phyloP scores from a whole-genome alignment of 2,888 invertebrate genomes.

The Synanthedon formicaeformis region DNA sequence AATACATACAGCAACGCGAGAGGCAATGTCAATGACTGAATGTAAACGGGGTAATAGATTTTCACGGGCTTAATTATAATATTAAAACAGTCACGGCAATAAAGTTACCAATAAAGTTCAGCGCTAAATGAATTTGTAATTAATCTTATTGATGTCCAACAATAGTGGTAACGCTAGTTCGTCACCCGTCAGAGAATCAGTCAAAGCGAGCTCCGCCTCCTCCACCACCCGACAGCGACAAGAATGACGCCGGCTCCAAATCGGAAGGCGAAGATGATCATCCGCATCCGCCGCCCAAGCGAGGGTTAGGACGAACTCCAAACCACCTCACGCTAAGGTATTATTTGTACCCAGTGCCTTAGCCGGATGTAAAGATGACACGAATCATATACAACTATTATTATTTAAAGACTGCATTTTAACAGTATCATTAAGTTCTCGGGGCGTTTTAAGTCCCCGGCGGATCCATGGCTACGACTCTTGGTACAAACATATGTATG shows the following conservation, averaged over 20 bases:
- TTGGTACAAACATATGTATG: conserved; percentile 47
- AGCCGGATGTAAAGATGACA: not conserved
- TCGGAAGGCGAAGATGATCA: conserved; percentile 90
- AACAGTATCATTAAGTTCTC: no score
- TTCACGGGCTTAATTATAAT: no score
- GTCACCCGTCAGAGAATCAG: no score
- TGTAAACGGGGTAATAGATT: no score
- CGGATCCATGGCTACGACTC: not conserved
- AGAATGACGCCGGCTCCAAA: conserved; percentile 79
- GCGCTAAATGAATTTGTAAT: not conserved
- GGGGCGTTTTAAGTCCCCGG: no score
- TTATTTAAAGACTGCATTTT: not conserved
- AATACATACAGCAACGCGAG: no score
- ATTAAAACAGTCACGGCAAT: no score
- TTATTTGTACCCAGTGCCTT: not conserved
- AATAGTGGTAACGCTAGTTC: no score
- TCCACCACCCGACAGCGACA: conserved; percentile 56
- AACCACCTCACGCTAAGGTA: conserved; percentile 91
- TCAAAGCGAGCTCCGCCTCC: conserved; percentile 34
- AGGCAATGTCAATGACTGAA: no score
- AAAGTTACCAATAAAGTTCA: no score
- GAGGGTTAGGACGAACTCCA: conserved; percentile 88
- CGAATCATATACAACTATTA: conserved; percentile 3
- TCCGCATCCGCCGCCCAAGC: conserved; percentile 73
- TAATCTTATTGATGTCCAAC: not conserved